Conservation (phyloP, 2,797 vertebrate genomes). For the Enteromius trimaculatus region DNA sequence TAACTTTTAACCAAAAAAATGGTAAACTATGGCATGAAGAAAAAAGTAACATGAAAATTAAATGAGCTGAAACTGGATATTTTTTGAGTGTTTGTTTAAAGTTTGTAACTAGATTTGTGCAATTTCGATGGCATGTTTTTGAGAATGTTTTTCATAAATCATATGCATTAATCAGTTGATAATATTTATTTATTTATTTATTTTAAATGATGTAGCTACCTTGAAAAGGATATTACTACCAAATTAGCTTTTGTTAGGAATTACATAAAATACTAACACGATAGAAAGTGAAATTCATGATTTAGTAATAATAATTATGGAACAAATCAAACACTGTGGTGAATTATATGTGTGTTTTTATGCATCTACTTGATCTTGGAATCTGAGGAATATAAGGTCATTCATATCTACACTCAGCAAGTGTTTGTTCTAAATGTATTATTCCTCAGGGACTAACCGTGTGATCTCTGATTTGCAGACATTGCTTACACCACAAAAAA, state of each 20-base stretch:
- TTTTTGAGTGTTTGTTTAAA: background rate
- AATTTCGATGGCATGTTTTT: background rate
- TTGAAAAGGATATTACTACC: background rate
- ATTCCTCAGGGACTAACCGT: background rate
- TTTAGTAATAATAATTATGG: background rate
- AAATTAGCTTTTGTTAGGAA: background rate
- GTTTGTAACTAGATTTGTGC: background rate
- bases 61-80: background rate
- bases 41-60: background rate
- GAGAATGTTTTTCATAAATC: background rate
- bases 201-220: background rate
- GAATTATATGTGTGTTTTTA: conserved; percentile 60
- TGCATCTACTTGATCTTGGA: conserved; percentile 66
- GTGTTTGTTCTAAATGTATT: conserved; percentile 4
- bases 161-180: background rate
- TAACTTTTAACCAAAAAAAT: too few relatives aligned
- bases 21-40: background rate
- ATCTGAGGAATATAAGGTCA: conserved; percentile 69
- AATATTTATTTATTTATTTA: background rate
- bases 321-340: conserved; percentile 61
- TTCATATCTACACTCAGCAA: conserved; percentile 66
- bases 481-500: conserved; percentile 15
- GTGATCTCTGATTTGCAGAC: background rate
- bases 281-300: background rate
- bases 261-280: background rate